Percentiles rank a stretch among this genome's conserved stretches.
Conservation (phyloP, 1,140 invertebrate genomes). For the Ooceraea biroi region DNA sequence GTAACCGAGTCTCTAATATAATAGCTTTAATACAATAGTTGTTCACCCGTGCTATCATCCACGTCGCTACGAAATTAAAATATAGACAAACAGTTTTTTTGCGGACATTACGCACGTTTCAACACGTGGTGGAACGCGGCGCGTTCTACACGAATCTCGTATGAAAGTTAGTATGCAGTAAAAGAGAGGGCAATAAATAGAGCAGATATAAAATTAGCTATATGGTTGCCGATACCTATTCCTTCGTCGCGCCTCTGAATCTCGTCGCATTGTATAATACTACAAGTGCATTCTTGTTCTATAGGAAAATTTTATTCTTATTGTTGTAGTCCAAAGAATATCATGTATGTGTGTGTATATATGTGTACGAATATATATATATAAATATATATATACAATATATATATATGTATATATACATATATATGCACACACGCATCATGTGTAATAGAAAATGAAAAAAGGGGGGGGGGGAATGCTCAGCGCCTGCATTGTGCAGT, state of each 20-base stretch:
- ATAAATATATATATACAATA: background rate
- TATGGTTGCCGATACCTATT: constrained; percentile 79
- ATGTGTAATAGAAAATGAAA: constrained; percentile 70
- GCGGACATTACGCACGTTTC: constrained; percentile 12
- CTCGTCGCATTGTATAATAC: constrained; percentile 62
- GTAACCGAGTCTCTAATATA: constrained; percentile 5
- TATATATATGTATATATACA: background rate
- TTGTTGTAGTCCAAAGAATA: constrained; percentile 63
- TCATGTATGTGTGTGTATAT: constrained; percentile 32
- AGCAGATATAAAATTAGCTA: constrained; percentile 83
- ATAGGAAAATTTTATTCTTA: constrained; percentile 72
- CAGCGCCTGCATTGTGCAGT: constrained; percentile 68
- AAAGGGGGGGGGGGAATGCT: constrained; percentile 74
- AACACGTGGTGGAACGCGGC: background rate
- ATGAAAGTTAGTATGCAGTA: constrained; percentile 65
- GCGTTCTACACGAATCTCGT: constrained; percentile 35
- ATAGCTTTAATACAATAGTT: background rate
- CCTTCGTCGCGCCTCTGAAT: constrained; percentile 67
- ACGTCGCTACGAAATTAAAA: constrained; percentile 18
- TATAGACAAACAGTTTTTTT: constrained; percentile 8
- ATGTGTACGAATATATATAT: background rate
- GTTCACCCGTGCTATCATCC: background rate
- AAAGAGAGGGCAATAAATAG: constrained; percentile 82
- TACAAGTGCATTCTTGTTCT: constrained; percentile 61
- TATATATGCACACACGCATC: background rate